Base-by-base conservation (phyloP, 2,797 vertebrate genomes). In the Aldrovandia affinis region DNA sequence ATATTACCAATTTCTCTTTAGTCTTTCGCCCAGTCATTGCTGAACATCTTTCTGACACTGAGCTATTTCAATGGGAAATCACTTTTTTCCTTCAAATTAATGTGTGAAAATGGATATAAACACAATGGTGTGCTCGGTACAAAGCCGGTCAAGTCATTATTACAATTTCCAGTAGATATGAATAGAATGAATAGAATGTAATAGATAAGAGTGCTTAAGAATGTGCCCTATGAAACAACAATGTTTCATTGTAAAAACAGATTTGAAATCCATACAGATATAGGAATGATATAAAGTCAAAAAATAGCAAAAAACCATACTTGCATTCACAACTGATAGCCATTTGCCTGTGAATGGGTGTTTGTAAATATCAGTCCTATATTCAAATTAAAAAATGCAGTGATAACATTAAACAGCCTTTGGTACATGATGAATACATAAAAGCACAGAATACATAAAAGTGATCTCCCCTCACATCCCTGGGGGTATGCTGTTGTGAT, bases 401-500 rank as follows among this genome's bases (percentile, higher is more conserved):
- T 85, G 83, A 85, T 87, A 81, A 86, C 82, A 84, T 87, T 61
- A 85, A 88, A 85, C 75, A 73, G 80, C 28, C 55, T 63, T 73
- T 5, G 75, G 83, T 83, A 84, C 83, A 70, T 81, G 88, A 88
- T 90, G 85, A 88, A 85, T 44, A 86, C 87, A 91, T 89, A 87
- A 83, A 86, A 82, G 77, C n/a, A 87, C 81, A 88, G 87, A 88
- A 85, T 44, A 86, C 87, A 91, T 89, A 87, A 83, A 86, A 82
- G 77, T 78, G 85, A 89, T 88, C 80, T 81, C 33, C 83, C 83
- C 81, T 14, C 10, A n/a, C 22, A 28, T 83, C 85, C 86, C 54
- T 30, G 8, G 20, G 33, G 88, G 83, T 82, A 85, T 42, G 39
- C 63, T 84, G 83, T 85, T 86, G 88, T 87, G 86, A 86, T 86